Evolutionary conservation across 2,113 vertebrate genomes (phyloP).

Genomic region (Microcebus ravelobensis): DNA sequence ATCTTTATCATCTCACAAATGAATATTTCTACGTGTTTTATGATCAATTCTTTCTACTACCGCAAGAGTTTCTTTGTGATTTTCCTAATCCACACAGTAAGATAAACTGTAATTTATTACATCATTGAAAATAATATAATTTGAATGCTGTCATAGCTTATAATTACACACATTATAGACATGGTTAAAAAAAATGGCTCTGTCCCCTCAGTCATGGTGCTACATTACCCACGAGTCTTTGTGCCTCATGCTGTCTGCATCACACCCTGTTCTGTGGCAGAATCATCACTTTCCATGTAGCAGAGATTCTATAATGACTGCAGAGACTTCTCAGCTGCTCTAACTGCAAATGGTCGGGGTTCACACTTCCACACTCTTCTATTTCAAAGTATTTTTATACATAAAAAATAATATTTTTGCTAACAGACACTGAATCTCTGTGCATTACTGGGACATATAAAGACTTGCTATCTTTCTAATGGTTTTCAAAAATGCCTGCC

Average conservation of each 20-base stretch:
- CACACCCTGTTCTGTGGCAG: background rate
- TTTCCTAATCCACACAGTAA: background rate
- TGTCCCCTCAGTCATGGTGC: background rate
- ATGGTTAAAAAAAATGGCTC: background rate
- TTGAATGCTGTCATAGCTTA: background rate
- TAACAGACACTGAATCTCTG: background rate
- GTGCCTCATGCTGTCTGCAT: background rate
- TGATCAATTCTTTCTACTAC: background rate
- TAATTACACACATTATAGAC: background rate
- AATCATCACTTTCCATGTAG: background rate
- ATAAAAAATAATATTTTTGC: slow-evolving; percentile 31
- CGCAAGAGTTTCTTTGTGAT: background rate
- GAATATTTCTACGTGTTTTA: background rate
- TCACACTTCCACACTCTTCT: background rate
- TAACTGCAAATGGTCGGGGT: background rate
- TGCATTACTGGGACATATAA: background rate
- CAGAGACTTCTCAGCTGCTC: background rate
- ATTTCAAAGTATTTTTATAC: background rate
- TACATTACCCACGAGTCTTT: background rate
- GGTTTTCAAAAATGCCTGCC: background rate
- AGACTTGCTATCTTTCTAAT: background rate
- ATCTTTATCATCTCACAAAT: background rate
- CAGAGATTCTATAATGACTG: background rate
- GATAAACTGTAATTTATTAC: background rate
- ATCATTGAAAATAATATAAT: background rate